These are phyloP conservation scores for Rhizomys pruinosus DNA, from an alignment of 2,113 vertebrate genomes.

Conservation along the genomic window DNA sequence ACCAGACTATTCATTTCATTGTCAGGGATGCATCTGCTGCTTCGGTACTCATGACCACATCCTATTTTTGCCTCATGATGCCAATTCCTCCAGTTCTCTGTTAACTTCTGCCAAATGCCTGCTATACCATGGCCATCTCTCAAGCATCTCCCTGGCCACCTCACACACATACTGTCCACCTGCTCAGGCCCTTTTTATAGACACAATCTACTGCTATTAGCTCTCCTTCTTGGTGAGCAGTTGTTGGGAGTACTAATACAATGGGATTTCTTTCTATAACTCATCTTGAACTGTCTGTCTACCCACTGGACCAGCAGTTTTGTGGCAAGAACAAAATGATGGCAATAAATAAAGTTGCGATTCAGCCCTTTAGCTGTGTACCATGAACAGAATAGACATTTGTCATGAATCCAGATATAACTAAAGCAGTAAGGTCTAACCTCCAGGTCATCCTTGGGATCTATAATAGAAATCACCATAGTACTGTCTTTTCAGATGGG, in stretches of 20 bases:
- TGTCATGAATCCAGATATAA: background rate
- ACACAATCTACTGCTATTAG: background rate
- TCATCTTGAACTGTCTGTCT: background rate
- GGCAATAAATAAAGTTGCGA: background rate
- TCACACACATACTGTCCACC: background rate
- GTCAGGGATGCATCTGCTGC: background rate
- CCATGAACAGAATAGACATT: background rate
- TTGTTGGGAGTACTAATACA: background rate
- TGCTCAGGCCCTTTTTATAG: background rate
- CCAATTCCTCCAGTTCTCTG: background rate
- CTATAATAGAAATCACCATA: background rate
- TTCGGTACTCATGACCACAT: background rate
- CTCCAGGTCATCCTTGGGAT: background rate
- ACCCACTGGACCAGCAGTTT: background rate
- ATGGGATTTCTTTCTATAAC: background rate
- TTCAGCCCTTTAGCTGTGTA: background rate
- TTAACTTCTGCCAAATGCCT: background rate
- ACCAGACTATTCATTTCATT: conserved; percentile 9
- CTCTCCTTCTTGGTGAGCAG: background rate
- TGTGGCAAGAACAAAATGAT: background rate
- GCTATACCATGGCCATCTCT: background rate
- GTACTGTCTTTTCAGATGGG: background rate
- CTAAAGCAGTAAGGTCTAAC: background rate
- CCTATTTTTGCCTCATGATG: background rate
- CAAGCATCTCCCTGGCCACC: background rate